Percentiles rank a stretch among this genome's conserved stretches.
Evolutionary conservation across 2,888 invertebrate species (phyloP).

Genomic region (Euspilapteryx auroguttella): DNA sequence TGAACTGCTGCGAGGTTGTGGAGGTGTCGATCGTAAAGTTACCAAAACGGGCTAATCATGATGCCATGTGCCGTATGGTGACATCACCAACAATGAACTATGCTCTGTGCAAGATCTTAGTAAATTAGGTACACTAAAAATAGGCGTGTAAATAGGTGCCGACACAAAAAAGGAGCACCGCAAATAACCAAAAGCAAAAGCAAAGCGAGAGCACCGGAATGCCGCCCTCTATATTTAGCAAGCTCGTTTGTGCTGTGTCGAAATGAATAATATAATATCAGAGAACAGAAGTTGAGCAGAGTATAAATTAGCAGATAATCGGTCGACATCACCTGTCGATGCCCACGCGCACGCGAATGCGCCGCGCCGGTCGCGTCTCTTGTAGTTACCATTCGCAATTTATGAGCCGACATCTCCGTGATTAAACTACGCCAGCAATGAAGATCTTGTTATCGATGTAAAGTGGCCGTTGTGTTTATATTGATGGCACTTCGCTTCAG

Average conservation of each 20-base stretch:
- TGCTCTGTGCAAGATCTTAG: slow-evolving; percentile 26
- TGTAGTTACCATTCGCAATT: slow-evolving; percentile 25
- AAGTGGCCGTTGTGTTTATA: no score
- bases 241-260: slow-evolving; percentile 40
- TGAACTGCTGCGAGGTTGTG: slow-evolving; percentile 45
- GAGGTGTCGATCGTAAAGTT: slow-evolving; percentile 52
- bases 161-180: no score
- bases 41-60: slow-evolving; percentile 42
- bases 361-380: slow-evolving; percentile 9
- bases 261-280: slow-evolving; percentile 45
- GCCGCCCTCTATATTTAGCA: slow-evolving; percentile 47
- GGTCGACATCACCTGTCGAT: slow-evolving; percentile 38
- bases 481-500: slow-evolving; percentile 29
- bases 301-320: slow-evolving; percentile 53
- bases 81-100: slow-evolving; percentile 36
- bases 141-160: no score
- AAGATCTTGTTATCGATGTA: no score
- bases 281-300: slow-evolving; percentile 44
- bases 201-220: slow-evolving; percentile 35
- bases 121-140: slow-evolving; percentile 11
- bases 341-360: slow-evolving; percentile 29
- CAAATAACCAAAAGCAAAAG: slow-evolving; percentile 32
- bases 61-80: slow-evolving; percentile 30
- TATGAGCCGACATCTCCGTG: no score
- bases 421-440: no score